Base-by-base conservation (phyloP, 1,140 invertebrate species). In the Bombus waltoni region DNA sequence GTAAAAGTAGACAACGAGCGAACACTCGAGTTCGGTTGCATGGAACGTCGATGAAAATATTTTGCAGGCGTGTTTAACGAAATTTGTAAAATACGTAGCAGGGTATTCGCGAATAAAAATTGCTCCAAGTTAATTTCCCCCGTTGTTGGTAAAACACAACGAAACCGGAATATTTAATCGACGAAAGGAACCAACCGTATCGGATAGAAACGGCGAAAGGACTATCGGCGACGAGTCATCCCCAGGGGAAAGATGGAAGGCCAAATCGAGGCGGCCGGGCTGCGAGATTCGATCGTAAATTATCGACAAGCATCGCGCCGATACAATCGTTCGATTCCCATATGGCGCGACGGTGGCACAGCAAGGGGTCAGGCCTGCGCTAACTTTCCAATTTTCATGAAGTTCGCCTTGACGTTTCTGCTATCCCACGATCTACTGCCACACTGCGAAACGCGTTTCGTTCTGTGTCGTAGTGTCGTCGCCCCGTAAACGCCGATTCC, bases 301-400 rank as follows among this genome's bases (percentile, higher is more conserved):
- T 62, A 85, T 85, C 77, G 83, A 78, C 59, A 83, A 83, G 62
- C 81, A 83, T 77, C 81, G 44, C 73, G 47, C 11, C 81, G 81
- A 85, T 80, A 80, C 68, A 35, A 85, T 85, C 83, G 83, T 80
- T 10, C 57, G 77, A 85, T 80, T 71, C 83, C 83, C 83, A 85
- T 80, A 85, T 85, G 83, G 76, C 57, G 73, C 40, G 62, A 15
- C n/a, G 28, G 8, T 22, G n/a, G 32, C 35, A 28, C 15, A 4
- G 35, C 62, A n/a, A 47, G 53, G 83, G 83, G 83, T 65, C 77
- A 80, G 35, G 42, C 22, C 59, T 25, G 53, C 66, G 11, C 35
- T 85, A 71, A 78, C 83, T 85, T 85, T 85, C 83, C 83, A 79
- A 85, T 85, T 85, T 85, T 85, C 77, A 73, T 80, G 57, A 77